Evolutionary conservation across 2,113 vertebrate genomes (phyloP).

Genomic region (Scolopax mira): DNA sequence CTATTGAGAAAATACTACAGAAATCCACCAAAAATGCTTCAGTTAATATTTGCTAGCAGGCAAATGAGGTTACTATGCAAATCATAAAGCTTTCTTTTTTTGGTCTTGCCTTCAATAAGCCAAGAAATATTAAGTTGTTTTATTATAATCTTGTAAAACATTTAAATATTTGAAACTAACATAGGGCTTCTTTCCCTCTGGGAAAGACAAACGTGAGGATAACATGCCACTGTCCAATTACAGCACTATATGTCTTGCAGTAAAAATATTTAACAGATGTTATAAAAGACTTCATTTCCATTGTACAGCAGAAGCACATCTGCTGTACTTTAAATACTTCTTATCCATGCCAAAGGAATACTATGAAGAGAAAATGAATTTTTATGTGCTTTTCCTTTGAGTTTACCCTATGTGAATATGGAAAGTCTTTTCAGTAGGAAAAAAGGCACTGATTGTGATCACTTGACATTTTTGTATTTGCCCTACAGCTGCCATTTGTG

Average conservation of each 20-base stretch:
- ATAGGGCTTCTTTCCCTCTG: neutral
- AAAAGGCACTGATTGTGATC: constrained; percentile 31
- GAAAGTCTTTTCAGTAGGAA: constrained; percentile 22
- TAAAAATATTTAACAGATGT: constrained; percentile 26
- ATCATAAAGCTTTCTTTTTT: neutral
- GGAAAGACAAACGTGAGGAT: neutral
- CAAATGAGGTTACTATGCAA: neutral
- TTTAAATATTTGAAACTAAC: neutral
- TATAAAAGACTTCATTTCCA: neutral
- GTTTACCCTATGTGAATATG: constrained; percentile 1
- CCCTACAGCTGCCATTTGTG: constrained; percentile 1
- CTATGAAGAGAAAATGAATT: constrained; percentile 17
- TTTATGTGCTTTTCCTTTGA: constrained; percentile 38
- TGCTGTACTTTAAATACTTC: constrained; percentile 35
- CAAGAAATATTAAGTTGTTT: neutral
- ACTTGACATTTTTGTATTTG: neutral
- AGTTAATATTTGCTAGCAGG: neutral
- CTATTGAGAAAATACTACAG: neutral
- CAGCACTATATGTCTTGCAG: neutral
- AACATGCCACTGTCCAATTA: neutral
- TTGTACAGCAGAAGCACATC: constrained; percentile 16
- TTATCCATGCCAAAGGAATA: constrained; percentile 10
- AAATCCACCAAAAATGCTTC: neutral
- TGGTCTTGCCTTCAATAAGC: neutral
- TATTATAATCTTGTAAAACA: neutral